Base-by-base conservation (phyloP, 2,797 vertebrate species). In the Chrysocyon brachyurus region DNA sequence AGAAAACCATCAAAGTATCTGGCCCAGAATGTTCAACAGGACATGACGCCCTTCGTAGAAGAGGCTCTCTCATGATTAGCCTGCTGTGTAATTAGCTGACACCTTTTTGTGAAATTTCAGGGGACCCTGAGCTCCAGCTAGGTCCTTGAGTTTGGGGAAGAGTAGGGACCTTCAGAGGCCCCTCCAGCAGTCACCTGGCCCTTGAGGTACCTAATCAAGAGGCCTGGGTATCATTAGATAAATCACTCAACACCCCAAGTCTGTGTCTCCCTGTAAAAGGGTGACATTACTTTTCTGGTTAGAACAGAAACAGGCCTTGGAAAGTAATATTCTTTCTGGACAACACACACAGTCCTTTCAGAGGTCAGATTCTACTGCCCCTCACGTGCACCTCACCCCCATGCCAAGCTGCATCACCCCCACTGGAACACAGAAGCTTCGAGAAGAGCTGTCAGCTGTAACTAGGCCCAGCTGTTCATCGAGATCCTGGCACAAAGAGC, bases 401-500 rank as follows among this genome's bases (percentile, higher is more conserved):
- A 0, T 4, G 12, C 73, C 90, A 86, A 88, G 82, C 22, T n/a
- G 12, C 24, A 64, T 40, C 4, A 0, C 59, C 26, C 57, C 59
- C 2, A 1, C 33, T 21, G 54, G 88, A 56, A 93, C 78, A 36
- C 57, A 40, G 94, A 85, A 94, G 83, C 73, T 83, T 59, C 70
- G 19, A 64, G 97, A 86, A 87, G 73, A 77, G 94, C 91, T 2
- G 10, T 83, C 68, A 72, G 79, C 83, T 78, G 26, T 61, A n/a
- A 84, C 28, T 1, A 66, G 82, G 83, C 64, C 91, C 94, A 57
- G 94, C 92, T 89, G 95, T 54, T 82, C 11, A 6, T 10, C 0
- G 66, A 68, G 81, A 49, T 93, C 75, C 40, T 94, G 96, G 97
- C 96, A 79, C 81, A 36, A 2, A 9, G 54, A 73, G 87, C 92